Conservation (phyloP, 2,113 vertebrate genomes). For the Brachypodius melanocephalos region DNA sequence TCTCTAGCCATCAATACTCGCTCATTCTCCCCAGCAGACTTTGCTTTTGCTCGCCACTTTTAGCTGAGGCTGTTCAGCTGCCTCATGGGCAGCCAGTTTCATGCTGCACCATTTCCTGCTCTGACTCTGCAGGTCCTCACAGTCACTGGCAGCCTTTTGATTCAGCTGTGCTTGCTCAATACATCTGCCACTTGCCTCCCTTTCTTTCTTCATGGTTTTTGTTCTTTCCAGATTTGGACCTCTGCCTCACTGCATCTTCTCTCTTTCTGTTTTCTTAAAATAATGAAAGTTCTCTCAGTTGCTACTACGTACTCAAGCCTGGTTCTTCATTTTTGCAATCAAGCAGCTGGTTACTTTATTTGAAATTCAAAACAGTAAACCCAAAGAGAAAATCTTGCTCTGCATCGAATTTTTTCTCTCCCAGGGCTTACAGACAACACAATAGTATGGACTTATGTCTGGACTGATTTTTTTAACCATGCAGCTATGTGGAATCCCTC, state of each 20-base stretch:
- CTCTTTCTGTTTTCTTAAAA: conserved; percentile 15
- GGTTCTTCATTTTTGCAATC: neutral
- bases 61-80: conserved; percentile 46
- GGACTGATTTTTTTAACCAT: neutral
- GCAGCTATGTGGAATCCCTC: neutral
- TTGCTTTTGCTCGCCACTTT: conserved; percentile 22
- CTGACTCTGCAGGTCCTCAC: conserved; percentile 35
- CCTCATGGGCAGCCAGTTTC: conserved; percentile 45
- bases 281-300: conserved; percentile 47
- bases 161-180: conserved; percentile 61
- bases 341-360: conserved; percentile 22
- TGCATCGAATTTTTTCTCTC: neutral
- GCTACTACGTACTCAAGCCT: neutral
- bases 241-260: conserved; percentile 40
- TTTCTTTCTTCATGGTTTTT: conserved; percentile 45
- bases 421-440: neutral
- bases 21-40: conserved; percentile 52
- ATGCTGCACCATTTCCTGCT: conserved; percentile 59
- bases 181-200: conserved; percentile 50
- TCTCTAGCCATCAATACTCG: conserved; percentile 34
- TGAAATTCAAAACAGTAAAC: neutral
- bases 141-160: conserved; percentile 50
- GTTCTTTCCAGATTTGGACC: conserved; percentile 51
- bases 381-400: neutral
- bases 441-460: neutral